Conservation (phyloP, 2,888 invertebrate genomes). For the Drosophila robusta region DNA sequence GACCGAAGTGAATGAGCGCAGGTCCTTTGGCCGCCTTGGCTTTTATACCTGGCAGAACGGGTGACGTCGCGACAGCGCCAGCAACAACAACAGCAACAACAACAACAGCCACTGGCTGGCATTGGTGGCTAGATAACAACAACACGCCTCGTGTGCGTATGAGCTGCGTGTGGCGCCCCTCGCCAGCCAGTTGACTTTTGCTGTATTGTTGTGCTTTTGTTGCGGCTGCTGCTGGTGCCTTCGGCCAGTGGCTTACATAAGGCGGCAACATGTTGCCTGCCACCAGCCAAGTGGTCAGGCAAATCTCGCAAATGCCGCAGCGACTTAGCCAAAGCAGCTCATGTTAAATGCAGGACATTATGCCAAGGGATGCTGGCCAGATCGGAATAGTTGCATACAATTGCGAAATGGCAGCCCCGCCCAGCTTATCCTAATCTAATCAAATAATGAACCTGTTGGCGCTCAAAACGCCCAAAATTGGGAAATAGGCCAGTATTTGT, state of each 20-base stretch:
- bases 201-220: conserved; percentile 13
- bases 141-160: no score
- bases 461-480: conserved; percentile 21
- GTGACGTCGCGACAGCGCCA: conserved; percentile 37
- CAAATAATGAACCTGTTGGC: conserved; percentile 17
- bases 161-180: background rate
- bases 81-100: background rate
- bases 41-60: conserved; percentile 69
- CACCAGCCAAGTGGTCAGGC: background rate
- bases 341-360: conserved; percentile 35
- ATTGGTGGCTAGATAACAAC: no score
- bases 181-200: conserved; percentile 17
- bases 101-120: no score
- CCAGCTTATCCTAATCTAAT: conserved; percentile 29
- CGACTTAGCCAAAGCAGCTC: conserved; percentile 16
- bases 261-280: conserved; percentile 49
- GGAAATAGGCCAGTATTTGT: background rate
- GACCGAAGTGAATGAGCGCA: conserved; percentile 73
- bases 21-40: conserved; percentile 64
- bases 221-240: no score
- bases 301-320: conserved; percentile 18
- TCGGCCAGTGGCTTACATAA: conserved; percentile 19
- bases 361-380: no score
- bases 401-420: no score
- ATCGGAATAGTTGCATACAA: no score